Conservation (phyloP, 2,797 vertebrate genomes). For the Myotis myotis region DNA sequence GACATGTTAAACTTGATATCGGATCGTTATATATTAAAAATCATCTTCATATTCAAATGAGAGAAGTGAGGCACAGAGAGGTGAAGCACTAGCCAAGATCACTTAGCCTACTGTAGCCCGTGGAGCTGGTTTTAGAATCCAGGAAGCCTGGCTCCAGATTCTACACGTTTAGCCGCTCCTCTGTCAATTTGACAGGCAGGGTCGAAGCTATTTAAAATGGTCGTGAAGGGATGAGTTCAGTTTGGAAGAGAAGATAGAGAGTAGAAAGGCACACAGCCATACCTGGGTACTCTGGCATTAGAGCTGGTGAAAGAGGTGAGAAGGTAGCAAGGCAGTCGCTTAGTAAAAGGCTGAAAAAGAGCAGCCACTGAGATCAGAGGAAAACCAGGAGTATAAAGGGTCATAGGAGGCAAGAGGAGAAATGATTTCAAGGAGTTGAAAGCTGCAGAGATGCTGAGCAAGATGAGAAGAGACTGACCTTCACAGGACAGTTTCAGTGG, state of each 20-base stretch:
- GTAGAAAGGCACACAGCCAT: neutral
- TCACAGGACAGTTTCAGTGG: neutral
- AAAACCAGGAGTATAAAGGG: neutral
- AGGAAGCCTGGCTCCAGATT: neutral
- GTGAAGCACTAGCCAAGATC: neutral
- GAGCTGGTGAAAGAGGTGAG: neutral
- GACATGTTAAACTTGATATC: neutral
- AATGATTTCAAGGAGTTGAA: neutral
- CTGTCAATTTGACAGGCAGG: neutral
- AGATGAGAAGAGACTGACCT: neutral
- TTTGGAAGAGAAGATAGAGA: neutral
- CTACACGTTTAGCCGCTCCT: neutral
- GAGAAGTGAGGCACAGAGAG: neutral
- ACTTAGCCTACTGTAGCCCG: neutral
- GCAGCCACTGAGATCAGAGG: neutral
- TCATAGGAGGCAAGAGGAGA: neutral
- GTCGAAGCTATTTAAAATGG: neutral
- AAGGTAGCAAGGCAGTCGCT: neutral
- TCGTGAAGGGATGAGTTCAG: neutral
- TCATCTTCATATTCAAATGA: neutral
- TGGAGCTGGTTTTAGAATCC: neutral
- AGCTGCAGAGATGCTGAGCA: neutral
- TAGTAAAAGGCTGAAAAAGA: neutral
- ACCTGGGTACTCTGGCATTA: too few species aligned
- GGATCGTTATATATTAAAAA: neutral